Evolutionary conservation across 1,140 invertebrate genomes (phyloP), one percentile per base, ranked within the genome.

Genomic region (Caenorhabditis elegans): DNA sequence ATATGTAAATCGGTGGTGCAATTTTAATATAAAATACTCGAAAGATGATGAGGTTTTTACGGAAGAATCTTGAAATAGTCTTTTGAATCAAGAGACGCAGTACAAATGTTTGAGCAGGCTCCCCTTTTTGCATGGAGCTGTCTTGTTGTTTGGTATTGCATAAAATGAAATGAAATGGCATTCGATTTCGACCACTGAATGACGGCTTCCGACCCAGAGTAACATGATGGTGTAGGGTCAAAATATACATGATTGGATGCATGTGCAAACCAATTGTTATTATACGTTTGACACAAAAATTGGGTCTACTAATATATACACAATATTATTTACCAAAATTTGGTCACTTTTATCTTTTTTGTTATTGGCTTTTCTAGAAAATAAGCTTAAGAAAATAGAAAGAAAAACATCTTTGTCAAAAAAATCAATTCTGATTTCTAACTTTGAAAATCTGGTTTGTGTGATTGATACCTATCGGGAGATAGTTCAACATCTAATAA

Each of bases 11-110:
- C 60, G 60, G 60, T 19, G n/a, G n/a, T 39, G 60, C 60, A 26
- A 70, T 70, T 70, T 70, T 70, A 70, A 70, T 70, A 70, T 39
- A 70, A 70, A 70, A 70, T 70, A 70, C 60, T 70, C 60, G 60
- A 70, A 70, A 39, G 60, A 70, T 70, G 60, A 70, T 70, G 60
- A 70, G 60, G 60, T 36, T 70, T 60, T 39, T 70, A 70, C n/a
- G 60, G 34, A 70, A 39, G 34, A 70, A 39, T 39, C 5, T n/a
- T 6, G 26, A 70, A 70, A 70, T 31, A 70, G 26, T 70, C 15
- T 36, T 34, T 3, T 11, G 22, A 22, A 13, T 6, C 0, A 13
- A 70, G 31, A 70, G 34, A 70, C 19, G 60, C 34, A 70, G 60
- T 39, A 39, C 26, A 70, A 70, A 70, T 70, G 60, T 70, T 70